Base-by-base conservation (phyloP, 1,140 invertebrate genomes). In the Saxidomus purpurata region DNA sequence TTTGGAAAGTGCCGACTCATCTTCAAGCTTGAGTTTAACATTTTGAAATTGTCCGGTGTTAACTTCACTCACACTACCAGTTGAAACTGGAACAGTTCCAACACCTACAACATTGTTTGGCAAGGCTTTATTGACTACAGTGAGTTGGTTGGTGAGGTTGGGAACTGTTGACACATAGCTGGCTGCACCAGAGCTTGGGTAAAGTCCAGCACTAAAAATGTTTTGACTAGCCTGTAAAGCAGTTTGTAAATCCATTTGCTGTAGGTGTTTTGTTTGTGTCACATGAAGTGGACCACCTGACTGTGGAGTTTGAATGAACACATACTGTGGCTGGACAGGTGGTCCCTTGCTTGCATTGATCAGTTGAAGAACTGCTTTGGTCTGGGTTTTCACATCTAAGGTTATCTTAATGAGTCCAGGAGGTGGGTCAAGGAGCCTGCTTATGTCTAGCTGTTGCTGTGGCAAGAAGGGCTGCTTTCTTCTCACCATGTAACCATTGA, bases 351-450 rank as follows among this genome's bases (percentile, higher is more conserved):
- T 77, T 49, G 74, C 40, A 17, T 31, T 52, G 25, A 77, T 43
- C 25, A 77, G 25, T 22, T 77, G 40, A 49, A 49, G 74, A 49
- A 77, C 17, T 49, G 74, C 74, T 49, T 77, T 77, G 9, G 74
- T 77, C 43, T 77, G 74, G 25, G 74, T 49, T 47, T 47, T 77
- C 4, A 77, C 47, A 13, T 31, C 74, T 17, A 40, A 77, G 3
- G 74, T 49, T 36, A 8, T 15, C 2, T 2, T 31, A 38, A 71
- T 38, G 13, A 69, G 28, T 19, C 79, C 79, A 36, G 52, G 25
- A 25, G 81, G 81, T 43, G 81, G 81, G 52, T 84, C 81, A 43
- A 84, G 63, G 28, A 69, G 34, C n/a, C 31, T 84, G 61, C 79
- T 36, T 13, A 81, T 81, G 22, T 81, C 49, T 13, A 81, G 31